A percentile compares a stretch with the other conserved stretches of the same genome.
Evolutionary conservation across 2,888 invertebrate species (phyloP).

Genomic region (Trissolcus brochymenae): DNA sequence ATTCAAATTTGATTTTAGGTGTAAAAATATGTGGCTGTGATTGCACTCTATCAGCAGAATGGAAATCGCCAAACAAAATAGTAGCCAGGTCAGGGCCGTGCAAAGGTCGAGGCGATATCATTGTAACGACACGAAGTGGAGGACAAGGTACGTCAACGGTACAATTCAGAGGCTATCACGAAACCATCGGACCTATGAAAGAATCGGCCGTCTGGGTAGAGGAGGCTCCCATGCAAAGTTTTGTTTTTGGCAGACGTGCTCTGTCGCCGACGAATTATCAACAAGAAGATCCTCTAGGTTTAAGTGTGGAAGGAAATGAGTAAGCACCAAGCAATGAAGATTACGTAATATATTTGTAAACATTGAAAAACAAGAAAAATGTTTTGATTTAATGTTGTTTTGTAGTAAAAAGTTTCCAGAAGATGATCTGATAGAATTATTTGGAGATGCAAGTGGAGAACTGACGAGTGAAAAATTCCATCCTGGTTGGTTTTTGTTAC

Average conservation of each 20-base stretch:
- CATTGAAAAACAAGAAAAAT: background rate
- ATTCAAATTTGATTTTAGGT: conserved; percentile 78
- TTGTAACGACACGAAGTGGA: conserved; percentile 90
- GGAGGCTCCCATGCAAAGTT: conserved; percentile 89
- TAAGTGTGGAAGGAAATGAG: conserved; percentile 95
- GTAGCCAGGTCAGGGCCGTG: conserved; percentile 96
- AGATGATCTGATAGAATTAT: conserved; percentile 90
- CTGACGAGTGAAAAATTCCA: conserved; percentile 95
- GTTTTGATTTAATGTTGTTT: background rate
- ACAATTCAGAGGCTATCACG: conserved; percentile 90
- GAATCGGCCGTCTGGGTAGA: conserved; percentile 99
- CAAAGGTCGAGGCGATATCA: conserved; percentile 93
- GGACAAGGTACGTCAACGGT: conserved; percentile 93
- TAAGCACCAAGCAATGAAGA: conserved; percentile 63
- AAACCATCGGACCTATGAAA: conserved; percentile 94
- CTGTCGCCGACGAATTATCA: conserved; percentile 90
- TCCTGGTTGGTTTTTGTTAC: conserved; percentile 96
- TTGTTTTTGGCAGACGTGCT: conserved; percentile 90
- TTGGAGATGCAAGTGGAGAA: conserved; percentile 94
- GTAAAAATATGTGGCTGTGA: conserved; percentile 97
- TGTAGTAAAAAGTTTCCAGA: conserved; percentile 88
- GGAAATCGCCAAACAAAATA: conserved; percentile 98
- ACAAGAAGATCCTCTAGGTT: conserved; percentile 94
- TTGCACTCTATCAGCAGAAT: conserved; percentile 95
- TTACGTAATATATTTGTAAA: background rate